Evolutionary conservation across 2,113 vertebrate species (phyloP), one percentile per base, ranked within the genome.

Genomic region (Bubalus kerabau): DNA sequence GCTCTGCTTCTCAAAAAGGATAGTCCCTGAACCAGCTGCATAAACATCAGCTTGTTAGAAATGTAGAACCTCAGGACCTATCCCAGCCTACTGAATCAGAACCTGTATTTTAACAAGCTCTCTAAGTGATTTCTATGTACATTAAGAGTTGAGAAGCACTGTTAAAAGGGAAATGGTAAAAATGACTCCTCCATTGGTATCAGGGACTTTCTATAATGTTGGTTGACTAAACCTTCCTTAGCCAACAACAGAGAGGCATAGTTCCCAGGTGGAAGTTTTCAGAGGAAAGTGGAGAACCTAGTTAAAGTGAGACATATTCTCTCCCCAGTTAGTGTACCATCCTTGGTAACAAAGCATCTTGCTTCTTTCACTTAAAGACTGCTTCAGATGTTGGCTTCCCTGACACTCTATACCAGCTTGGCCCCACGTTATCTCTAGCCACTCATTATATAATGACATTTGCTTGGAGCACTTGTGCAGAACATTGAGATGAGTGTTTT

Each of bases 401-500:
- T 82, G 60, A 56, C 17, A 82, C 15, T 80, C n/a, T 74, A 1
- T 62, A 62, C 24, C 50, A 95, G 50, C 23, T 24, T 90, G 87
- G n/a, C 57, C 54, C 43, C 56, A 48, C 3, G 19, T 93, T 23
- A 94, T 56, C 52, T 80, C 40, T 32, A 87, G 43, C 26, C 80
- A 43, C 52, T 95, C 46, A 43, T 93, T 83, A 57, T 83, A 92
- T 54, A 84, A 36, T 54, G 56, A 56, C 48, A 76, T 81, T 85
- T 95, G 83, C 74, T 96, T 90, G 87, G 32, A 86, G 30, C 19
- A 8, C 92, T 59, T 95, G 32, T 91, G 16, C 54, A 85, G 19
- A 94, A 59, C 40, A 91, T 13, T 86, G 64, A 95, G 67, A 59
- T 32, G 43, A 94, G 56, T 48, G 81, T 92, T 94, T 96, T 92